Evolutionary conservation across 2,888 invertebrate species (phyloP).

Genomic region (Aphodius sticticus): DNA sequence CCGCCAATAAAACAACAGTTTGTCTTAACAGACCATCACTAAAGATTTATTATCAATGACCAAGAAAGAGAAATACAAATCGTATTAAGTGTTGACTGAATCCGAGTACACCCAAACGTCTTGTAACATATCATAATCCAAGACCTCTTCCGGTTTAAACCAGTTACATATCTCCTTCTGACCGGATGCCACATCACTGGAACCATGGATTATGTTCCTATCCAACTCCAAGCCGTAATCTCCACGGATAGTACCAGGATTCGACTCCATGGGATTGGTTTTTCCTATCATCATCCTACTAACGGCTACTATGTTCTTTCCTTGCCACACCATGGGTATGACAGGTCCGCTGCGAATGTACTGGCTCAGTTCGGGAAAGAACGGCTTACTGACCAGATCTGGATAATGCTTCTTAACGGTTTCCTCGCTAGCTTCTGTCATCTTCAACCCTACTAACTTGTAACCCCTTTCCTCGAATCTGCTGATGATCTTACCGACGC

Average conservation of each 20-base stretch:
- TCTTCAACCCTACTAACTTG: conserved; percentile 91
- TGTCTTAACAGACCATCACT: not conserved
- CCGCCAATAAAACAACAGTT: not conserved
- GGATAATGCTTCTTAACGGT: conserved; percentile 88
- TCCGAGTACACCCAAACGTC: conserved; percentile 66
- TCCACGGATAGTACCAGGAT: conserved; percentile 93
- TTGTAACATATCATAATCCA: conserved; percentile 79
- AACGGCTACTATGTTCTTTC: conserved; percentile 87
- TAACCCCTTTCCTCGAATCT: conserved; percentile 94
- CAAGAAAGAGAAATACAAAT: not conserved
- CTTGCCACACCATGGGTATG: conserved; percentile 94
- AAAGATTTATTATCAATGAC: not conserved
- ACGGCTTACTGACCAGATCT: conserved; percentile 84
- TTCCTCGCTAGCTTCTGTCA: conserved; percentile 83
- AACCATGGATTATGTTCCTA: conserved; percentile 94
- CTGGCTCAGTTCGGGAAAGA: conserved; percentile 80
- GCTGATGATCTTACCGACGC: conserved; percentile 90
- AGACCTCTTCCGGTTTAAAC: conserved; percentile 84
- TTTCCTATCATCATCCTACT: conserved; percentile 94
- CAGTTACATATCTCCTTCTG: conserved; percentile 91
- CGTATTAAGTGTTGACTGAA: not conserved
- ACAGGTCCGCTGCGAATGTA: conserved; percentile 80
- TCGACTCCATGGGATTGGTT: conserved; percentile 92
- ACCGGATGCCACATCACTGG: conserved; percentile 92
- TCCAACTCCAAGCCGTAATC: conserved; percentile 93